phyloP scores from a whole-genome alignment of 2,888 invertebrate genomes.

The Chloromyia formosa region DNA sequence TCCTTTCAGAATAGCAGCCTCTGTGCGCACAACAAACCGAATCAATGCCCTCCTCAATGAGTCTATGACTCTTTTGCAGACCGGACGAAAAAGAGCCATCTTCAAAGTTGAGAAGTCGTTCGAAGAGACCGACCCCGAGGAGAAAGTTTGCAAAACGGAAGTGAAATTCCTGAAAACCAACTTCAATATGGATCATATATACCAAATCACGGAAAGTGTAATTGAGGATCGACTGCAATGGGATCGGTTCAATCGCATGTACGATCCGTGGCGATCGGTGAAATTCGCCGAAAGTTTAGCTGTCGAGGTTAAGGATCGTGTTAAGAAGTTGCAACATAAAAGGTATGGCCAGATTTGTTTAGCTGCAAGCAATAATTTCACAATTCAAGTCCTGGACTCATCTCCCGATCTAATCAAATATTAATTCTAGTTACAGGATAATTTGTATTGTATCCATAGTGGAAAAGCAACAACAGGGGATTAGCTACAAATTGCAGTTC shows the following conservation, averaged over 20 bases:
- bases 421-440: conserved; percentile 58
- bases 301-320: conserved; percentile 59
- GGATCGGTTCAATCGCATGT: conserved; percentile 62
- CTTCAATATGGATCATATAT: conserved; percentile 62
- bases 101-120: conserved; percentile 51
- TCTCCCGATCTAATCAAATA: neutral
- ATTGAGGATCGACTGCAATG: conserved; percentile 62
- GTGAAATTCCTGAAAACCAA: conserved; percentile 59
- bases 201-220: conserved; percentile 59
- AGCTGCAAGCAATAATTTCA: neutral
- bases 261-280: conserved; percentile 62
- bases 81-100: conserved; percentile 43
- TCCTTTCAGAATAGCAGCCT: conserved; percentile 59
- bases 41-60: conserved; percentile 63
- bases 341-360: conserved; percentile 54
- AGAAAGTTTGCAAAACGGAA: conserved; percentile 53
- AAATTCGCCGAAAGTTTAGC: conserved; percentile 60
- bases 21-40: conserved; percentile 62
- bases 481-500: conserved; percentile 60
- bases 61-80: conserved; percentile 53
- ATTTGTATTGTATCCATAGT: conserved; percentile 61
- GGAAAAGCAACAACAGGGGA: conserved; percentile 62
- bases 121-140: conserved; percentile 54
- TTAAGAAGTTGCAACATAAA: conserved; percentile 59
- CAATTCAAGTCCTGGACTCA: neutral